A percentile compares a stretch with the other conserved stretches of the same genome.
phyloP scores from a whole-genome alignment of 2,113 vertebrate species.

The Uria lomvia region DNA sequence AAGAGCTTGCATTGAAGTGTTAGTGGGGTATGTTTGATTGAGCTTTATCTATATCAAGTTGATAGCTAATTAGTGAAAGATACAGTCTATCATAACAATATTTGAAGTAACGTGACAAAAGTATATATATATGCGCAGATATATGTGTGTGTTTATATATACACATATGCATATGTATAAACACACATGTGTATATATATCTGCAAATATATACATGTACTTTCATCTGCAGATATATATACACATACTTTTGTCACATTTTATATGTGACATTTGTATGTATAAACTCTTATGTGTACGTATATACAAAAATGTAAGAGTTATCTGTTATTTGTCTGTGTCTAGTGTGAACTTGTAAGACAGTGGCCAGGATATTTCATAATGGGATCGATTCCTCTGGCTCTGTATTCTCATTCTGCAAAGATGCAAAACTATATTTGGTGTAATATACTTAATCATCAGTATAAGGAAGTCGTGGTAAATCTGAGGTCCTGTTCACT shows the following conservation, averaged over 20 bases:
- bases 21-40: neutral
- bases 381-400: neutral
- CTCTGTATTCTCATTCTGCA: neutral
- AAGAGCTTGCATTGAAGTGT: neutral
- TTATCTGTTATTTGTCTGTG: neutral
- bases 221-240: neutral
- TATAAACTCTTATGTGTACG: neutral
- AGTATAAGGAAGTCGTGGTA: neutral
- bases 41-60: neutral
- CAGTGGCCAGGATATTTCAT: neutral
- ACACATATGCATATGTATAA: neutral
- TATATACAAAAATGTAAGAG: neutral
- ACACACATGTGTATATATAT: neutral
- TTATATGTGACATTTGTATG: neutral
- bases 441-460: neutral
- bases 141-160: rapidly evolving
- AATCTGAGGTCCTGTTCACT: neutral
- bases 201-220: neutral
- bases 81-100: neutral
- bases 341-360: neutral
- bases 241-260: neutral
- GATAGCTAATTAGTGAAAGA: neutral
- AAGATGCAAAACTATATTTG: neutral
- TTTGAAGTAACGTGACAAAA: neutral
- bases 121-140: neutral